Conservation (phyloP, 1,140 invertebrate species). For the Drosophila sp. region DNA sequence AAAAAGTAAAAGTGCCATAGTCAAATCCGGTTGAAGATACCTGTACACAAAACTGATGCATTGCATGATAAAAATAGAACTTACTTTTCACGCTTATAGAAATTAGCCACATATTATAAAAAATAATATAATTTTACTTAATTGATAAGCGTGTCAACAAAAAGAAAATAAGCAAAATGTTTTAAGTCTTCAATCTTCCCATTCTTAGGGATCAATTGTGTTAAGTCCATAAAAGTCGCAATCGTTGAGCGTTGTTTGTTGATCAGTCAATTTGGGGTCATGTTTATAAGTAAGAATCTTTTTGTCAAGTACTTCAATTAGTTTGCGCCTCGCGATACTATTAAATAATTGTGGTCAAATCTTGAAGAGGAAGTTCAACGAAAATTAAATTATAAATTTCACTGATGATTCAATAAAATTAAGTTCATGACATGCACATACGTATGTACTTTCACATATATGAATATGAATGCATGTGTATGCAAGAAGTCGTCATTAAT, state of each 20-base stretch:
- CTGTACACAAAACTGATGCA: neutral
- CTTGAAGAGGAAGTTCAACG: conserved; percentile 12
- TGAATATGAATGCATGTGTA: conserved; percentile 9
- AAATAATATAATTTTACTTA: neutral
- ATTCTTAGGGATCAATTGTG: neutral
- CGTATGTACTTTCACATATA: neutral
- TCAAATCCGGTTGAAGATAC: no score
- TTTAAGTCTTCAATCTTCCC: neutral
- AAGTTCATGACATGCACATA: conserved; percentile 11
- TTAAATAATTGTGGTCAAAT: conserved; percentile 17
- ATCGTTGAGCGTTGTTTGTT: conserved; percentile 6
- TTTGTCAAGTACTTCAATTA: conserved; percentile 18
- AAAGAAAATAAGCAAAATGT: neutral
- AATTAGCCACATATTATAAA: neutral
- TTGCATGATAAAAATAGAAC: no score
- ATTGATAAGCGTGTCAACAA: neutral
- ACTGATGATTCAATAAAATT: conserved; percentile 30
- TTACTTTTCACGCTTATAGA: neutral
- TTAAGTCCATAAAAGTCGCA: conserved; percentile 4
- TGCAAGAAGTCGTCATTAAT: conserved; percentile 38
- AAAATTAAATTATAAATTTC: conserved; percentile 42
- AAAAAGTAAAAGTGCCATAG: no score
- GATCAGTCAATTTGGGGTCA: conserved; percentile 8
- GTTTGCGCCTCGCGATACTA: conserved; percentile 3
- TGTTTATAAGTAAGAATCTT: conserved; percentile 10